Evolutionary conservation across 2,113 vertebrate genomes (phyloP), one percentile per base, ranked within the genome.

Genomic region (Carassius auratus): DNA sequence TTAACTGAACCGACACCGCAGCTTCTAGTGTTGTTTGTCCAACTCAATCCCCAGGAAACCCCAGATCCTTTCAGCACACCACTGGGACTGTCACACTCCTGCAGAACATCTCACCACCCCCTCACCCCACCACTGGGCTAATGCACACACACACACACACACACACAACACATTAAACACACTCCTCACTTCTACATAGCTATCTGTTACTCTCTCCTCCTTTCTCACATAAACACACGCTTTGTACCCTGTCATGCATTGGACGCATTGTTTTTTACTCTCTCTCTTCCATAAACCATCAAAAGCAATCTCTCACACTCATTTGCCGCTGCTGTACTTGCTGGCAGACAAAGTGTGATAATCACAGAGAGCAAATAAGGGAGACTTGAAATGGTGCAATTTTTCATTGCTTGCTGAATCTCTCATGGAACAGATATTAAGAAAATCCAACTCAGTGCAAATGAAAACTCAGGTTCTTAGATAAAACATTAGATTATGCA

Each of bases 41-140:
- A n/a, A n/a, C n/a, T n/a, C n/a, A n/a, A n/a, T n/a, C n/a, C n/a
- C n/a, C n/a, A n/a, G n/a, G n/a, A n/a, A 48, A 78, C 45, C 68
- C 45, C 33, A 74, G 57, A 78, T 75, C n/a, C 61, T 83, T 74
- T 85, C 59, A 75, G 36, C 14, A 48, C 50, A 79, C 83, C 62
- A 83, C 80, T 83, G 88, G 50, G 73, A 83, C 59, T 68, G 66
- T 80, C 80, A 83, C 8, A 23, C 77, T 81, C 85, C 61, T 76
- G 50, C 78, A 88, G 52, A 71, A 13, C 45, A 73, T 48, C 38
- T 55, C 50, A 74, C n/a, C 57, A 48, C 61, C 50, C 75, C 15
- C 82, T 55, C 75, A 52, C 15, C 9, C 3, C 23, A 68, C 69
- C 64, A 78, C 45, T 42, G 36, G 21, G 73, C 69, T 71, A 73